phyloP scores from a whole-genome alignment of 2,113 vertebrate species.

The Cochlearius cochlearius region DNA sequence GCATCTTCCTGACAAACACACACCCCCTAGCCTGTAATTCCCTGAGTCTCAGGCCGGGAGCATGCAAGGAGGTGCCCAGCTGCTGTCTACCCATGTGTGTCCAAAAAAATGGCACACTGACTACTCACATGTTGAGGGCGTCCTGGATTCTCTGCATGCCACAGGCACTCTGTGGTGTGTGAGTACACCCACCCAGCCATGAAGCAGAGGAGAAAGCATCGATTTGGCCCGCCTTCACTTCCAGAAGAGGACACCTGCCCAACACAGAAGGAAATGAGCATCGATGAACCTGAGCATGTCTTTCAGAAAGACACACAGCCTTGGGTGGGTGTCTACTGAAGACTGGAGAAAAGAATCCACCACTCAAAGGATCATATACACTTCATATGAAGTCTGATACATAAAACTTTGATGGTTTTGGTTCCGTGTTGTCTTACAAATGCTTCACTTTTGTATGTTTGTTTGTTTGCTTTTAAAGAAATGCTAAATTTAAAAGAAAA shows the following conservation, averaged over 20 bases:
- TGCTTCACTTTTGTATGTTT: neutral
- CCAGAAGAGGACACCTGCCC: neutral
- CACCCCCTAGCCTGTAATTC: neutral
- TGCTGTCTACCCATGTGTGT: neutral
- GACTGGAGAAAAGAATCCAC: neutral
- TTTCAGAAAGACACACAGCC: neutral
- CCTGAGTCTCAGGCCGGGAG: neutral
- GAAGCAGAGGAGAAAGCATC: neutral
- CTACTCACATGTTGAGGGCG: neutral
- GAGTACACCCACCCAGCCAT: neutral
- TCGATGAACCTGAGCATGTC: rapidly evolving
- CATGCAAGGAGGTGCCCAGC: neutral
- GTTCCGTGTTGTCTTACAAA: neutral
- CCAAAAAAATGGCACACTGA: neutral
- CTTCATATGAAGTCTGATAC: neutral
- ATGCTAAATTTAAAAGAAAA: neutral
- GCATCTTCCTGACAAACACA: neutral
- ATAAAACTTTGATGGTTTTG: neutral
- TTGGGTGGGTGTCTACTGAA: neutral
- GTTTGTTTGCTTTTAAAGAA: neutral
- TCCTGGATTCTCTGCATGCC: neutral
- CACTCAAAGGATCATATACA: neutral
- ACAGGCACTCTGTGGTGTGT: too few relatives aligned
- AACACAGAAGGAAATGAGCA: neutral
- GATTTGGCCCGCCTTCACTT: neutral